Conservation (phyloP, 2,888 invertebrate genomes). For the Portevinia maculata region DNA sequence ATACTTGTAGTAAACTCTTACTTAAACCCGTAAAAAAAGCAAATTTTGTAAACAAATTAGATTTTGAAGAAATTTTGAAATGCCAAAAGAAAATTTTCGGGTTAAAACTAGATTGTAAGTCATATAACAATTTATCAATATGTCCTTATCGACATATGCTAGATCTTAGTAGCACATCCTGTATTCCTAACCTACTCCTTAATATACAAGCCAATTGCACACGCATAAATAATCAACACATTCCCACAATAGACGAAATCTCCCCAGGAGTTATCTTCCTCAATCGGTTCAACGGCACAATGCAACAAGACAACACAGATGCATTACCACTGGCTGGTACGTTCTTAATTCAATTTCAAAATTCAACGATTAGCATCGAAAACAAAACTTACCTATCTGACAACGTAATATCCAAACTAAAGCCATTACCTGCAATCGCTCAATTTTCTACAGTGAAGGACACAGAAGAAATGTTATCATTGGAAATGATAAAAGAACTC, state of each 20-base stretch:
- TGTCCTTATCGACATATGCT: constrained; percentile 5
- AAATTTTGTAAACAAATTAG: constrained; percentile 6
- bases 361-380: constrained; percentile 2
- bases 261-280: constrained; percentile 24
- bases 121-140: constrained; percentile 13
- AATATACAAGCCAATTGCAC: constrained; percentile 14
- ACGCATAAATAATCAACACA: constrained; percentile 19
- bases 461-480: constrained; percentile 36
- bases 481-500: constrained; percentile 44
- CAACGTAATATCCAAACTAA: constrained; percentile 3
- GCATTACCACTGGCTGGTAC: background rate
- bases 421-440: constrained; percentile 14
- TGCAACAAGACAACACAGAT: constrained; percentile 15
- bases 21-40: background rate
- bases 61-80: constrained; percentile 1
- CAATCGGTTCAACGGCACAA: constrained; percentile 31
- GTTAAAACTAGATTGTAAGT: constrained; percentile 13
- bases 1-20: too few species aligned
- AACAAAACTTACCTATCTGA: constrained; percentile 2
- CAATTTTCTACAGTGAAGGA: constrained; percentile 2
- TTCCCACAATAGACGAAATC: constrained; percentile 35
- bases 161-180: constrained; percentile 21
- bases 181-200: constrained; percentile 11
- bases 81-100: too few species aligned
- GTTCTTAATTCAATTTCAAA: constrained; percentile 13